Percentiles rank a stretch among this genome's conserved stretches.
These are phyloP conservation scores for Caiman crocodilus DNA, from an alignment of 2,797 vertebrate species.

Conservation along the genomic window DNA sequence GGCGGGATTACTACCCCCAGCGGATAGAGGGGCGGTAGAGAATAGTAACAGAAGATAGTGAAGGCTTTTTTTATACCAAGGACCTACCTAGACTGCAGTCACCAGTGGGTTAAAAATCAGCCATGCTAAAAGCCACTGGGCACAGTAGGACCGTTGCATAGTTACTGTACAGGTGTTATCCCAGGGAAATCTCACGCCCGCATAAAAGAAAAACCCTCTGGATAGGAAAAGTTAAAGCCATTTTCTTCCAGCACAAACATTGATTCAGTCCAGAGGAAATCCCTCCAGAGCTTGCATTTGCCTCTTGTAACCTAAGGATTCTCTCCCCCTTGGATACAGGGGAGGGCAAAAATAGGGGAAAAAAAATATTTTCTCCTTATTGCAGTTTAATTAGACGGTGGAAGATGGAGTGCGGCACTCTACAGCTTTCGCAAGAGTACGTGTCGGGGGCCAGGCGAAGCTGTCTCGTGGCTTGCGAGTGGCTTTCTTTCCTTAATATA, in stretches of 20 bases:
- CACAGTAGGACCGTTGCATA: accelerated
- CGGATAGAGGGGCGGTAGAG: background rate
- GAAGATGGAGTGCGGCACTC: background rate
- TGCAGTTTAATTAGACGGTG: accelerated
- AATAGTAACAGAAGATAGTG: background rate
- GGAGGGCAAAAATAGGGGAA: background rate
- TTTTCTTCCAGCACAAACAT: background rate
- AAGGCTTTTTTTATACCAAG: background rate
- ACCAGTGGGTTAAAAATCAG: background rate
- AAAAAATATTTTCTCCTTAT: background rate
- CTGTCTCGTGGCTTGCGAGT: background rate
- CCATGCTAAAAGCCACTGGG: background rate
- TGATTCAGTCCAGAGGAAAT: background rate
- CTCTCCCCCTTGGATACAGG: background rate
- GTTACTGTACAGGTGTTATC: accelerated
- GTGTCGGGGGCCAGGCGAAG: background rate
- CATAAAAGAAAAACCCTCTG: background rate
- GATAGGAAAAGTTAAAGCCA: background rate
- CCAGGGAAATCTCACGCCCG: background rate
- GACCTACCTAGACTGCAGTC: accelerated
- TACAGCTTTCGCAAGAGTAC: background rate
- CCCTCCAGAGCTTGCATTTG: background rate
- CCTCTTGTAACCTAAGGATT: background rate
- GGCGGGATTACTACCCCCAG: background rate
- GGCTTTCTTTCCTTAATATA: background rate